These are phyloP conservation scores for Ichneumoninae sp. DNA, from an alignment of 2,888 invertebrate genomes.

Conservation along the genomic window DNA sequence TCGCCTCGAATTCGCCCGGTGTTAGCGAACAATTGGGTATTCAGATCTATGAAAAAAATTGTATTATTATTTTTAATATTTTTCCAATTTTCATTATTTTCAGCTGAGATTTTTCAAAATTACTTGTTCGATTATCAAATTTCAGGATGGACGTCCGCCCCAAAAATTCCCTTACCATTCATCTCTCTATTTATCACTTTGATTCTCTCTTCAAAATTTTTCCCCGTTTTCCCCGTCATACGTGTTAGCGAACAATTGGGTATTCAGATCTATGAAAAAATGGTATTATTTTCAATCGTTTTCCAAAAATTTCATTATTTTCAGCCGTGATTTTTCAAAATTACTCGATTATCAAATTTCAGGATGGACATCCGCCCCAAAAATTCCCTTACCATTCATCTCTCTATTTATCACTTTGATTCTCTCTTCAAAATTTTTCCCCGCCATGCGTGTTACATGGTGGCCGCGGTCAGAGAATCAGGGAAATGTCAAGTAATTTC, in stretches of 20 bases:
- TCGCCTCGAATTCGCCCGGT: too few relatives aligned
- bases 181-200: too few relatives aligned
- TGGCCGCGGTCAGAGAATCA: too few relatives aligned
- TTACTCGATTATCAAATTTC: background rate
- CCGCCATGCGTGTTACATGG: background rate
- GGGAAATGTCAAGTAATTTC: too few relatives aligned
- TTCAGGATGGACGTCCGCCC: constrained; percentile 10
- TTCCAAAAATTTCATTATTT: background rate
- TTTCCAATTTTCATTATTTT: background rate
- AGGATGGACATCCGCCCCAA: constrained; percentile 13
- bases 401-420: too few relatives aligned
- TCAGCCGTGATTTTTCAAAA: constrained; percentile 20
- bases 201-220: too few relatives aligned
- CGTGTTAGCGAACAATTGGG: too few relatives aligned
- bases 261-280: background rate
- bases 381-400: background rate
- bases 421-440: too few relatives aligned
- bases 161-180: background rate
- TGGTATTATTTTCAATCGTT: background rate
- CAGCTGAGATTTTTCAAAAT: constrained; percentile 23
- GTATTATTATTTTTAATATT: background rate
- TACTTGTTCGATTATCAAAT: background rate
- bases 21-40: too few relatives aligned
- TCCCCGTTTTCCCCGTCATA: background rate
- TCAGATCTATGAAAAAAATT: background rate